phyloP scores from a whole-genome alignment of 1,140 invertebrate species.

The Tetragnatha versicolor region DNA sequence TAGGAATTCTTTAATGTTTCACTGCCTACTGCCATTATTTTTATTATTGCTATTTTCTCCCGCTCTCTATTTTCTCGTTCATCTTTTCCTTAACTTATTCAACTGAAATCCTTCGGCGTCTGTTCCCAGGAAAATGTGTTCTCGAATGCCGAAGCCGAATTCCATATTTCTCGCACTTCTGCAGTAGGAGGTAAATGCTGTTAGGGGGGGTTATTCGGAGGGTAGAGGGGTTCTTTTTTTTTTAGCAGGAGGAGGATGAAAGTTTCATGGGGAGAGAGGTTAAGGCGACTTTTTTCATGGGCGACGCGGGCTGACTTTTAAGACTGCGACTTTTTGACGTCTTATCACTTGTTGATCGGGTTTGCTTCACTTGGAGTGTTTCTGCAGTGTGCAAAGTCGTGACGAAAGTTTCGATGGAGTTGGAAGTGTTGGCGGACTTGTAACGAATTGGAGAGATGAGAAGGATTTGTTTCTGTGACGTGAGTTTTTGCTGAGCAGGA shows the following conservation, averaged over 20 bases:
- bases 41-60: not conserved
- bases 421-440: too few relatives aligned
- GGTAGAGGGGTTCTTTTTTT: not conserved
- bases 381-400: not conserved
- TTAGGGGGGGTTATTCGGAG: not conserved
- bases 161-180: not conserved
- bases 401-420: too few relatives aligned
- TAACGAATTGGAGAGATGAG: too few relatives aligned
- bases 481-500: too few relatives aligned
- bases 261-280: not conserved
- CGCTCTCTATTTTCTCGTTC: not conserved
- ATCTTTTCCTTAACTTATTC: slow-evolving; percentile 17
- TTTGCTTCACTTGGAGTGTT: not conserved
- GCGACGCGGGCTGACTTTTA: not conserved
- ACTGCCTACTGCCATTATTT: slow-evolving; percentile 8
- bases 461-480: too few relatives aligned
- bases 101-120: slow-evolving; percentile 28
- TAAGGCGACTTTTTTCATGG: not conserved
- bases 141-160: slow-evolving; percentile 2
- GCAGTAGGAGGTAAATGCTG: slow-evolving; percentile 4
- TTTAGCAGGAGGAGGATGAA: not conserved
- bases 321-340: not conserved
- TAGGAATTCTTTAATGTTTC: slow-evolving; percentile 32
- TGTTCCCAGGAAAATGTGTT: slow-evolving; percentile 31
- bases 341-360: not conserved